Percentiles rank a stretch among this genome's conserved stretches.
Evolutionary conservation across 1,140 invertebrate genomes (phyloP).

Genomic region (Euura saliciscinereae): DNA sequence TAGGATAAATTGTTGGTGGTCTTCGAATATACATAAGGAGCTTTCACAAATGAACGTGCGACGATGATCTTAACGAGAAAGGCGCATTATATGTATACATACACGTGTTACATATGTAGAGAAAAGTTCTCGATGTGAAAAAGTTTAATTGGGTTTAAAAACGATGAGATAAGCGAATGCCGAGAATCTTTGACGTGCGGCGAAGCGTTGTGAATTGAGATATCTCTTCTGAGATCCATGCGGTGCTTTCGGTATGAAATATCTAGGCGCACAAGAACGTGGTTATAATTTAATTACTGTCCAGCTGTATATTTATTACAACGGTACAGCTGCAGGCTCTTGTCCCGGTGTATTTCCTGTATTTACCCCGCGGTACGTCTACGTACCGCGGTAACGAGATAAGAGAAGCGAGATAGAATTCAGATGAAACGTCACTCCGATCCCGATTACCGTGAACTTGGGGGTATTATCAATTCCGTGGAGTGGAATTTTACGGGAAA

Average conservation of each 20-base stretch:
- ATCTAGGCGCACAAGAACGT: neutral
- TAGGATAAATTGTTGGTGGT: no score
- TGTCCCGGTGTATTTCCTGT: neutral
- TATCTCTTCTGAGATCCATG: neutral
- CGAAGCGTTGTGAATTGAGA: conserved; percentile 3
- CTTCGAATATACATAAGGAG: neutral
- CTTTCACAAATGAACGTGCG: neutral
- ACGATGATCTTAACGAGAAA: no score
- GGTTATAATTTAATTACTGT: conserved; percentile 4
- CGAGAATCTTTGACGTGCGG: neutral
- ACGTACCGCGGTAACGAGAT: neutral
- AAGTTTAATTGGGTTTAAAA: neutral
- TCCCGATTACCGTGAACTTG: neutral
- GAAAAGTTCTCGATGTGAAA: no score
- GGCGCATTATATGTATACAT: no score
- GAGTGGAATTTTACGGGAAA: no score
- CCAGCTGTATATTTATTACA: neutral
- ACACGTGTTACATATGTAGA: no score
- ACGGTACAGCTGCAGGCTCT: neutral
- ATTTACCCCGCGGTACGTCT: neutral
- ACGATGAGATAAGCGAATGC: neutral
- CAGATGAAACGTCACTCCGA: no score
- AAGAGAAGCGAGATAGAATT: neutral
- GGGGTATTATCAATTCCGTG: neutral
- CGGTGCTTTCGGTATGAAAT: neutral